Base-by-base conservation (phyloP, 2,113 vertebrate species). In the Chionodraco myersi region DNA sequence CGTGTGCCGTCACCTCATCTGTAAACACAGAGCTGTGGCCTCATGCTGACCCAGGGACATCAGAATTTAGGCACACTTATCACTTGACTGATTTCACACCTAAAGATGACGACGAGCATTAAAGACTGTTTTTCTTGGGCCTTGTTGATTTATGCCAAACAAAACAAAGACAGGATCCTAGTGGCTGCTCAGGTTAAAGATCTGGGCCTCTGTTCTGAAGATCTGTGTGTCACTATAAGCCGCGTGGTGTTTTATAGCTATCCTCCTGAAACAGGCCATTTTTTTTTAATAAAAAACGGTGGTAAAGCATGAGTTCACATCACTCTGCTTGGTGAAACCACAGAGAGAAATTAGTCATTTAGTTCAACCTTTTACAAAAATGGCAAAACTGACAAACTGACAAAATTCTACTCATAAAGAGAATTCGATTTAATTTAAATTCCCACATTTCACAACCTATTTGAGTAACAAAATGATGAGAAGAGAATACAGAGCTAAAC, bases 21-120 rank as follows among this genome's bases (percentile, higher is more conserved):
- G 89, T 89, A 90, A 90, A 88, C 89, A 90, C 86, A 84, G 81
- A 90, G 65, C 75, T 10, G 56, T 74, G 78, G 85, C 89, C 89
- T 79, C 83, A 36, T 45, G 61, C 84, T 84, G 83, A 81, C 88
- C 85, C 68, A 6, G 82, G 87, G 86, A 88, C 87, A 88, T 89
- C 81, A 86, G 54, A 85, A 88, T 85, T 85, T 51, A 79, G 90
- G 90, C 93, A 92, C 92, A 93, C 90, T 93, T 94, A 84, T 89
- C 86, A 92, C 90, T 85, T 92, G 79, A 68, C 77, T 75, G 89
- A 82, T 88, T 87, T 94, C 91, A 91, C 94, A 93, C 86, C 86
- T 90, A 23, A 65, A 70, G 54, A 81, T 83, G 65, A 85, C 64
- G 30, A 79, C 75, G 80, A 76, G 66, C 71, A 72, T 86, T 88